A percentile compares a stretch with the other conserved stretches of the same genome.
These are phyloP conservation scores for Thysanoteuthis rhombus DNA, from an alignment of 2,888 invertebrate genomes.

Conservation along the genomic window DNA sequence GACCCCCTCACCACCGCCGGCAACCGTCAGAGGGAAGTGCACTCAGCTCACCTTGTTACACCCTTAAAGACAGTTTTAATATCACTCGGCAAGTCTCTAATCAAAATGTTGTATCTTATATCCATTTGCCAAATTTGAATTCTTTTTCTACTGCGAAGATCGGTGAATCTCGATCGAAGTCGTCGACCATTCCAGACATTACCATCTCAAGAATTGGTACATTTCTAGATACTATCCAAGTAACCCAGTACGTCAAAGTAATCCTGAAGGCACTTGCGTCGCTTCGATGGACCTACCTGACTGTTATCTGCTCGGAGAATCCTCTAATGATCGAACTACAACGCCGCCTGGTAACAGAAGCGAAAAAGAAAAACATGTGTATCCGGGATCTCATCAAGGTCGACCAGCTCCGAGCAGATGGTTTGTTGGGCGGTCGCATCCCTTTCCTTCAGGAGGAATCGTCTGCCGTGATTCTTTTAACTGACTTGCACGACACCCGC, in stretches of 20 bases:
- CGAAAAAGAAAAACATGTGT: not conserved
- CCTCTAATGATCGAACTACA: not conserved
- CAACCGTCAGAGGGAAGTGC: not conserved
- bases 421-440: not conserved
- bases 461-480: slow-evolving; percentile 37
- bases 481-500: slow-evolving; percentile 36
- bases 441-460: slow-evolving; percentile 13
- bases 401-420: not conserved
- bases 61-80: not conserved
- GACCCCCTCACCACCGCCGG: slow-evolving; percentile 39
- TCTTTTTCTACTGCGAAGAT: not conserved
- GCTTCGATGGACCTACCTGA: slow-evolving; percentile 17
- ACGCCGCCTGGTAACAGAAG: not conserved
- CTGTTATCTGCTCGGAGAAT: not conserved
- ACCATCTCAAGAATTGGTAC: not conserved
- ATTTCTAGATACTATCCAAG: not conserved
- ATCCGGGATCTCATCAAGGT: slow-evolving; percentile 13
- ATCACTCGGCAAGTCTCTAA: not conserved
- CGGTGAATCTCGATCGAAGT: not conserved
- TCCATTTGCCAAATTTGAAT: slow-evolving; percentile 1
- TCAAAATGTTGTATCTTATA: not conserved
- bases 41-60: not conserved
- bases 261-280: not conserved
- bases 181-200: not conserved
- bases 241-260: not conserved